These are phyloP conservation scores for Castor canadensis DNA, from an alignment of 2,113 vertebrate genomes.

Conservation along the genomic window DNA sequence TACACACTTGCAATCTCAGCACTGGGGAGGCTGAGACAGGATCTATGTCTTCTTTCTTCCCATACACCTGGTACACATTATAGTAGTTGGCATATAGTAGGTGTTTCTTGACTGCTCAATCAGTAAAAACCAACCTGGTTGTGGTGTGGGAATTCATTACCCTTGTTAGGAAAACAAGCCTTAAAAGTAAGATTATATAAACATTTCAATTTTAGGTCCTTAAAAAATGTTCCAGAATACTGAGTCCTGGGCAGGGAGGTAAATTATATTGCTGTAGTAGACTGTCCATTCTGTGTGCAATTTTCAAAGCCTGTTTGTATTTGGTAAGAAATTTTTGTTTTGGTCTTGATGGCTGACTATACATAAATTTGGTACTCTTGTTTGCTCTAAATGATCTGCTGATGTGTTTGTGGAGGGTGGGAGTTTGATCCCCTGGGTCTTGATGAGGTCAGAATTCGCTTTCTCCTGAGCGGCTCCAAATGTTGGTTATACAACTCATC, in stretches of 20 bases:
- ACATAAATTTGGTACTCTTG: background rate
- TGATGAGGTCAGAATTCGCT: conserved; percentile 57
- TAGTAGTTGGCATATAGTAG: background rate
- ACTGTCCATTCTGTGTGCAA: background rate
- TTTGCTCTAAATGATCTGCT: conserved; percentile 41
- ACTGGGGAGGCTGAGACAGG: too few species aligned
- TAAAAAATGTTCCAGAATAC: conserved; percentile 18
- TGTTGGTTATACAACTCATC: conserved; percentile 27
- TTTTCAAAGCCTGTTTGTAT: conserved; percentile 43
- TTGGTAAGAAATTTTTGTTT: conserved; percentile 45
- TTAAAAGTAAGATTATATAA: conserved; percentile 35
- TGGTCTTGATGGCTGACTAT: conserved; percentile 35
- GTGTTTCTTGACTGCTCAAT: background rate
- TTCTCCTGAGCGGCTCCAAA: conserved; percentile 51
- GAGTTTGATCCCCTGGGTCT: conserved; percentile 29
- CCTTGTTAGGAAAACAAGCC: background rate
- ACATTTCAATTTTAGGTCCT: conserved; percentile 6
- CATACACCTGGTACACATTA: too few species aligned
- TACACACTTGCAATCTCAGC: too few species aligned
- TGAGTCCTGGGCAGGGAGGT: background rate
- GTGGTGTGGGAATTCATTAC: background rate
- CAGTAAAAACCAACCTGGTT: background rate
- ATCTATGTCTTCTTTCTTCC: too few species aligned
- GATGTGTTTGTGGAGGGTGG: background rate
- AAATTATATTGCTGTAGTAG: background rate